Base-by-base conservation (phyloP, 2,888 invertebrate genomes). In the Lydus trimaculatus region DNA sequence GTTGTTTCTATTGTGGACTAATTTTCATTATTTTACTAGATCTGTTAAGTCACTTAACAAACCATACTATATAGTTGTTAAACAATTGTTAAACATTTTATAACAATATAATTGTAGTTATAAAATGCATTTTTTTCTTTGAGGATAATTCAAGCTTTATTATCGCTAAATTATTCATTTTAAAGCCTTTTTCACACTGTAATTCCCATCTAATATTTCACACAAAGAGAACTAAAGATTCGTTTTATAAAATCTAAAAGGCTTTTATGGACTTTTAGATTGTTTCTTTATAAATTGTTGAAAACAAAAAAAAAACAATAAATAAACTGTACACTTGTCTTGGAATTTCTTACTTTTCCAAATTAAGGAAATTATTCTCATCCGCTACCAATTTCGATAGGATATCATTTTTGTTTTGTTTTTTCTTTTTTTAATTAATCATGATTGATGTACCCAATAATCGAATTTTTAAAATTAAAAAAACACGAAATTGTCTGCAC, bases 41-140 rank as follows among this genome's bases (percentile, higher is more conserved):
- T n/a, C n/a, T n/a, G n/a, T n/a, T n/a, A n/a, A n/a, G n/a, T n/a
- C n/a, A n/a, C n/a, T n/a, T n/a, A n/a, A n/a, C n/a, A n/a, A n/a
- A n/a, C n/a, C n/a, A n/a, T n/a, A n/a, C n/a, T 7, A 11, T 63
- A 63, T 48, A 52, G 56, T 63, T 63, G 56, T 63, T 63, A 61
- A 13, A 63, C 20, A 11, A 31, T 48, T 48, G 48, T 20, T 3
- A 20, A 48, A 48, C 7, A 48, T 48, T 48, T 48, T 48, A 48
- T 20, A 9, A 48, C 8, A 48, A 48, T 48, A 48, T 48, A 8
- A 23, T 17, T 43, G 2, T n/a, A 43, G 43, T 43, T 17, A 48
- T 48, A 48, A 48, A 48, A 48, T 20, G 20, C 9, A 17, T 15
- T 36, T 36, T 4, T 36, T 36, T 15, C 15, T 48, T 9, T 48